These are phyloP conservation scores for Ericerus pela DNA, from an alignment of 1,140 invertebrate genomes.

Conservation along the genomic window DNA sequence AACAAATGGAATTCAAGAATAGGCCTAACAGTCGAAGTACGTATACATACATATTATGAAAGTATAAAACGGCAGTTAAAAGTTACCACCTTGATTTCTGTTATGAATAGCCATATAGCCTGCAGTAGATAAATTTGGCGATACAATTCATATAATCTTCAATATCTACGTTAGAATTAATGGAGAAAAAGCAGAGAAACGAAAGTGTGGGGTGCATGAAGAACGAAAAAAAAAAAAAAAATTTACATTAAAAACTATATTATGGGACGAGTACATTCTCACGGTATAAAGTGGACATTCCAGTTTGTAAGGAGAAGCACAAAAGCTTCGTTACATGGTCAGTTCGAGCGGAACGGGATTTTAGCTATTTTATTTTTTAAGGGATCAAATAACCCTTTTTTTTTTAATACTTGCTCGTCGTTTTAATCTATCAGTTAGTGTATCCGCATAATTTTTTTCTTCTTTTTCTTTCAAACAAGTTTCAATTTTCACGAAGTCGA, in stretches of 20 bases:
- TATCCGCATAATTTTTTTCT: no score
- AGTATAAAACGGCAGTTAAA: neutral
- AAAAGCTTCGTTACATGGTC: constrained; percentile 5
- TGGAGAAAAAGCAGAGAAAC: neutral
- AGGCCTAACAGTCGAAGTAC: no score
- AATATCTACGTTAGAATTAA: constrained; percentile 9
- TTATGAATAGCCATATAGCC: no score
- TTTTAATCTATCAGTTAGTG: no score
- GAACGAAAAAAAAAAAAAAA: constrained; percentile 7
- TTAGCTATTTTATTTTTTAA: neutral
- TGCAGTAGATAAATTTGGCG: constrained; percentile 6
- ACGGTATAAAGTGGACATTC: constrained; percentile 8
- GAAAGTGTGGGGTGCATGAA: neutral
- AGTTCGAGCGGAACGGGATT: neutral
- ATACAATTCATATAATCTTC: constrained; percentile 12
- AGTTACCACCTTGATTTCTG: constrained; percentile 7
- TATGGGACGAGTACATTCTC: no score
- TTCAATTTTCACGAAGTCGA: no score
- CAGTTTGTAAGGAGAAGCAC: neutral
- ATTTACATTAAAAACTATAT: constrained; percentile 7
- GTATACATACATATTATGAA: no score
- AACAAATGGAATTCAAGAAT: neutral
- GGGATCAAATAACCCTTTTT: constrained; percentile 1
- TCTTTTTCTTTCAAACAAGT: no score
- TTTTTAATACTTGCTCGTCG: neutral